A percentile compares a stretch with the other conserved stretches of the same genome.
These are phyloP conservation scores for Pipistrellus kuhlii DNA, from an alignment of 2,797 vertebrate genomes.

Conservation along the genomic window DNA sequence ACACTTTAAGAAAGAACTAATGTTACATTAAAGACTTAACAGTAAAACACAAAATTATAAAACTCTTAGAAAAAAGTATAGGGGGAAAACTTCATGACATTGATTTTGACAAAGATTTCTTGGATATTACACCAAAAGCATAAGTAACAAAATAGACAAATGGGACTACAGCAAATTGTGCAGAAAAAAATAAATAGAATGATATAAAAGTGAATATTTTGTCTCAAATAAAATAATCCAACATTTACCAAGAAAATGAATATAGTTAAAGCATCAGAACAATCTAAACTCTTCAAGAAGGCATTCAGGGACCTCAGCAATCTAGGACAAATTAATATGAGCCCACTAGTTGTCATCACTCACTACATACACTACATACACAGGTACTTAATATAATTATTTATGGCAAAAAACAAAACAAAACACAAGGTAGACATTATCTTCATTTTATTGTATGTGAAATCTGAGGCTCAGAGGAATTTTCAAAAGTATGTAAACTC, in stretches of 20 bases:
- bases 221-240: neutral
- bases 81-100: neutral
- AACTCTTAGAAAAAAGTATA: slow-evolving; percentile 4
- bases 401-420: neutral
- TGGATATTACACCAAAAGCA: slow-evolving; percentile 13
- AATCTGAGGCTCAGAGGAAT: neutral
- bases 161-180: neutral
- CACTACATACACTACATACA: neutral
- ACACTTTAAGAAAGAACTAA: neutral
- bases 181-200: neutral
- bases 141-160: slow-evolving; percentile 14
- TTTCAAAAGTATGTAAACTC: neutral
- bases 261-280: neutral
- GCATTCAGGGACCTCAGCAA: neutral
- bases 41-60: neutral
- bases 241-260: slow-evolving; percentile 5
- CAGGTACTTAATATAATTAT: neutral
- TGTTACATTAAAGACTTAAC: slow-evolving; percentile 43
- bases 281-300: neutral
- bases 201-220: neutral
- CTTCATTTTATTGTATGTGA: neutral
- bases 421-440: neutral
- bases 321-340: neutral
- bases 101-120: neutral
- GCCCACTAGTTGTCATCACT: neutral